phyloP scores from a whole-genome alignment of 1,140 invertebrate genomes.

The Bemisia tabaci region DNA sequence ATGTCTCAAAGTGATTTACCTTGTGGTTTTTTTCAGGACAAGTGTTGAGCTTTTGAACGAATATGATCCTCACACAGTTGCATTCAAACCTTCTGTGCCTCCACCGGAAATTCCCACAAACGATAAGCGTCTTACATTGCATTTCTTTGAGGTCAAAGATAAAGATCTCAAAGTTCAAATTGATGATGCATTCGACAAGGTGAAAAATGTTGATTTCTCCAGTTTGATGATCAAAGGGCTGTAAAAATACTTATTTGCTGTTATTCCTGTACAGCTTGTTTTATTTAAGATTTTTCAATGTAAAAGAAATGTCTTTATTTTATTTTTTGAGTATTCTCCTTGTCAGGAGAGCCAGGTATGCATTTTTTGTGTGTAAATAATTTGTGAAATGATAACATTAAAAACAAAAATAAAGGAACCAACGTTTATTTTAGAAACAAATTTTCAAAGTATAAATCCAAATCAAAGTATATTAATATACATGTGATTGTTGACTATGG shows the following conservation, averaged over 20 bases:
- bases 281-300: too few relatives aligned
- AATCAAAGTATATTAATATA: too few relatives aligned
- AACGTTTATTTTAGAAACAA: too few relatives aligned
- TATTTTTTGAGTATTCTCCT: too few relatives aligned
- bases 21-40: conserved; percentile 27
- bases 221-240: not conserved
- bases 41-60: conserved; percentile 38
- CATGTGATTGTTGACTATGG: too few relatives aligned
- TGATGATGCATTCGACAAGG: not conserved
- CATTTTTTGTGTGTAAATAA: too few relatives aligned
- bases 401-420: too few relatives aligned
- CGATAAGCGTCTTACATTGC: not conserved
- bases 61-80: conserved; percentile 47
- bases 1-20: not conserved
- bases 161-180: not conserved
- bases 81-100: conserved; percentile 47
- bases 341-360: too few relatives aligned
- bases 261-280: too few relatives aligned
- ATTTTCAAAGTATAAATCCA: too few relatives aligned
- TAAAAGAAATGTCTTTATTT: too few relatives aligned
- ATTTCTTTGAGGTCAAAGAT: not conserved
- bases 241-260: not conserved
- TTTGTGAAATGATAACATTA: too few relatives aligned
- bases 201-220: not conserved
- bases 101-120: conserved; percentile 28